phyloP scores from a whole-genome alignment of 2,888 invertebrate genomes.

The Cenopis cana region DNA sequence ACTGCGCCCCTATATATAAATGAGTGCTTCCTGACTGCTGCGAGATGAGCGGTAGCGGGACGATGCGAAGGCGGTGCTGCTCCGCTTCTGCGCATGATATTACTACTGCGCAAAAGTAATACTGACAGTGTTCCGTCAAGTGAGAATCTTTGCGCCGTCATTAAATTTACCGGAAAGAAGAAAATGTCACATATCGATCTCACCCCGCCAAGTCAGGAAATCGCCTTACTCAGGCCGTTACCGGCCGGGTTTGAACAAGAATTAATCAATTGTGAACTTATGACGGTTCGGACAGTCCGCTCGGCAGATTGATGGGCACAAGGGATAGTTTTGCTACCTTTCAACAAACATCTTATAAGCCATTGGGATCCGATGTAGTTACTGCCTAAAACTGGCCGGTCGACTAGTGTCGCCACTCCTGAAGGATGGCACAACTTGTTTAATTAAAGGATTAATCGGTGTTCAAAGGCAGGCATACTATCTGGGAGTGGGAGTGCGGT shows the following conservation, averaged over 20 bases:
- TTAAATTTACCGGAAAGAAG: too few species aligned
- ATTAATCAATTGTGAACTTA: constrained; percentile 44
- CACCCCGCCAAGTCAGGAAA: too few species aligned
- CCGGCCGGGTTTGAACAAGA: constrained; percentile 23
- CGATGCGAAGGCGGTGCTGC: too few species aligned
- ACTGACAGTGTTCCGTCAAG: too few species aligned
- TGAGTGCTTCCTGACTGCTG: too few species aligned
- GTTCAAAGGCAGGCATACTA: constrained; percentile 5
- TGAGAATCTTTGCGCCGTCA: too few species aligned
- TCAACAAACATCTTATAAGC: neutral
- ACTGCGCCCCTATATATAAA: too few species aligned
- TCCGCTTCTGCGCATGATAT: too few species aligned
- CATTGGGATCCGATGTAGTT: neutral
- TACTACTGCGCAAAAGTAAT: too few species aligned
- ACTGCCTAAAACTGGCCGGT: neutral
- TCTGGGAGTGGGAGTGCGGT: neutral
- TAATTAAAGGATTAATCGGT: constrained; percentile 41
- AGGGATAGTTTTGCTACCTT: constrained; percentile 24
- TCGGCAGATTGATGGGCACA: constrained; percentile 40
- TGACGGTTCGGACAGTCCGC: constrained; percentile 40
- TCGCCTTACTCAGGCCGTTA: neutral
- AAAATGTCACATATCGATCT: too few species aligned
- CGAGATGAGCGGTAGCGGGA: too few species aligned
- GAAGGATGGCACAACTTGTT: constrained; percentile 35
- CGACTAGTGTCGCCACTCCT: constrained; percentile 9